Evolutionary conservation across 2,888 invertebrate species (phyloP).

Genomic region (Lingula anatina): DNA sequence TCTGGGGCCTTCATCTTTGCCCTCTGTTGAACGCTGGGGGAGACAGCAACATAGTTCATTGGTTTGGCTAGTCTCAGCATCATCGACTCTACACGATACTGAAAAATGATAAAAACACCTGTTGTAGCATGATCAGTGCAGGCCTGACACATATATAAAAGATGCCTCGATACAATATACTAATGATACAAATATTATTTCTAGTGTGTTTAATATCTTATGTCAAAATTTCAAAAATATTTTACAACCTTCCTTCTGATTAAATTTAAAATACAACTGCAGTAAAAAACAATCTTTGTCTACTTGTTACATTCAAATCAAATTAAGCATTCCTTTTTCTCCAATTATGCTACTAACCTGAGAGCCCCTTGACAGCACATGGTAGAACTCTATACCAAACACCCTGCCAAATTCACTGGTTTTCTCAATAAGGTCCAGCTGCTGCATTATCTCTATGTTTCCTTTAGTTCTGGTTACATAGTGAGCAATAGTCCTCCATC

Average conservation of each 20-base stretch:
- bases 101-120: conserved; percentile 17
- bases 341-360: no score
- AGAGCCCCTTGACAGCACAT: conserved; percentile 87
- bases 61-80: conserved; percentile 91
- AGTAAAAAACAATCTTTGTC: no score
- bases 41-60: conserved; percentile 79
- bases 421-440: conserved; percentile 84
- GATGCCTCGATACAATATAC: no score
- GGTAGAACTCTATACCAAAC: conserved; percentile 97
- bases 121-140: background rate
- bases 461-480: conserved; percentile 70
- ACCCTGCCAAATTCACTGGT: conserved; percentile 93
- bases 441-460: conserved; percentile 73
- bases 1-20: conserved; percentile 56
- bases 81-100: conserved; percentile 88
- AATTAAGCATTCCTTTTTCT: no score
- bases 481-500: conserved; percentile 68
- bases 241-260: no score
- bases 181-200: no score
- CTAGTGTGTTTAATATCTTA: no score
- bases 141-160: background rate
- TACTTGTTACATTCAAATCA: no score
- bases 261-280: no score
- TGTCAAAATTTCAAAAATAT: no score
- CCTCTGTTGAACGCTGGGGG: conserved; percentile 83